Evolutionary conservation across 2,113 vertebrate genomes (phyloP).

Genomic region (Panthera leo): DNA sequence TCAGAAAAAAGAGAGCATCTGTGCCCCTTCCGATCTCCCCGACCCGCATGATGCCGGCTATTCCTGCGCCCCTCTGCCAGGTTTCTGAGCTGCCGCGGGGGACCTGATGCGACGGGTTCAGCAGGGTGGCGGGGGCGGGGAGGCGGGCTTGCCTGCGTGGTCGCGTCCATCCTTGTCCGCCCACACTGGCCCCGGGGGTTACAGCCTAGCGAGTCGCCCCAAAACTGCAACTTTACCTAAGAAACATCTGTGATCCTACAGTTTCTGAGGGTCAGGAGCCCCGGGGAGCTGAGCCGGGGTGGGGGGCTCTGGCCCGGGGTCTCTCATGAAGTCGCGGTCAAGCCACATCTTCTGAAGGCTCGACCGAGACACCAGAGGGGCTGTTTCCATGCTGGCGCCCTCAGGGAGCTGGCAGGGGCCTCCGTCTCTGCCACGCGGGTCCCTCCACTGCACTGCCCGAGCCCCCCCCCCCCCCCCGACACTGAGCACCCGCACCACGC

Average conservation of each 20-base stretch:
- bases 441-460: rapidly evolving
- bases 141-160: not conserved
- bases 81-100: not conserved
- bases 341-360: not conserved
- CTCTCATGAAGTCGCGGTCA: not conserved
- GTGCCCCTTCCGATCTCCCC: not conserved
- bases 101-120: rapidly evolving
- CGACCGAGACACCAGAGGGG: not conserved
- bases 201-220: not conserved
- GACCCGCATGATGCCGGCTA: rapidly evolving
- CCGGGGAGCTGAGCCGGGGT: not conserved
- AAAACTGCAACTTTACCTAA: not conserved
- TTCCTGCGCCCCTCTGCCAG: not conserved
- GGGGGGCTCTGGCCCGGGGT: not conserved
- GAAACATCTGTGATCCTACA: not conserved
- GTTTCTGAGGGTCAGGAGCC: not conserved
- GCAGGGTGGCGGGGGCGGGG: not conserved
- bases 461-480: no score
- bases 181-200: not conserved
- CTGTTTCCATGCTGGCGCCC: no score
- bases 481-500: rapidly evolving
- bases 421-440: rapidly evolving
- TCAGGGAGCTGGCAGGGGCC: not conserved
- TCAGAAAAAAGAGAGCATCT: not conserved
- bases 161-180: not conserved